Conservation (phyloP, 2,113 vertebrate species). For the Anoura caudifer region DNA sequence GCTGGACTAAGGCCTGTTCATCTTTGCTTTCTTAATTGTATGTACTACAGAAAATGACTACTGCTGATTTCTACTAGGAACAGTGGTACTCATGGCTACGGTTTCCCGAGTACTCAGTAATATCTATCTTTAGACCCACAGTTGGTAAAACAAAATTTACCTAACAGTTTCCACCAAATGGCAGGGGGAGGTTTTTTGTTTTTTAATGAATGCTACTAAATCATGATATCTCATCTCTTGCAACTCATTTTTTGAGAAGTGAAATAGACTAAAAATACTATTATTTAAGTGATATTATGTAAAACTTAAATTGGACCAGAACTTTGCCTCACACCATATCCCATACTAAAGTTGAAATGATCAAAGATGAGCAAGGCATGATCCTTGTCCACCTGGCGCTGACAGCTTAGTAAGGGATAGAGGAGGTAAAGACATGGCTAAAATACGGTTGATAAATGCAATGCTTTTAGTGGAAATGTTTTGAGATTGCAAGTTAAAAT, state of each 20-base stretch:
- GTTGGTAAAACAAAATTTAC: background rate
- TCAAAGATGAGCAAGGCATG: background rate
- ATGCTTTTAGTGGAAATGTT: conserved; percentile 1
- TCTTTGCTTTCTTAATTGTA: background rate
- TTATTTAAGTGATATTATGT: background rate
- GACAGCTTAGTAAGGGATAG: background rate
- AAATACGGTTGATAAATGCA: background rate
- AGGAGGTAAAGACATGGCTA: background rate
- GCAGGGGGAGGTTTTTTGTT: background rate
- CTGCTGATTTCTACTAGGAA: background rate
- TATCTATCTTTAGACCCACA: background rate
- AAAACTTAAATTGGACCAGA: background rate
- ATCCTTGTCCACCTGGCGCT: background rate
- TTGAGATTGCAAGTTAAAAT: conserved; percentile 33
- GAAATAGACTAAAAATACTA: background rate
- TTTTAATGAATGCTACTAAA: background rate
- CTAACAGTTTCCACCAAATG: background rate
- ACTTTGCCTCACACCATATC: background rate
- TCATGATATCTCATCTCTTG: background rate
- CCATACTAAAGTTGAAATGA: background rate
- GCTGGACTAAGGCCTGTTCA: background rate
- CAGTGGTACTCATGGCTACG: background rate
- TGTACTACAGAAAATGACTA: background rate
- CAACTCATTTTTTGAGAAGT: background rate
- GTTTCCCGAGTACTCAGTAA: background rate